These are phyloP conservation scores for Loriculus beryllinus DNA, from an alignment of 2,797 vertebrate genomes.

Conservation along the genomic window DNA sequence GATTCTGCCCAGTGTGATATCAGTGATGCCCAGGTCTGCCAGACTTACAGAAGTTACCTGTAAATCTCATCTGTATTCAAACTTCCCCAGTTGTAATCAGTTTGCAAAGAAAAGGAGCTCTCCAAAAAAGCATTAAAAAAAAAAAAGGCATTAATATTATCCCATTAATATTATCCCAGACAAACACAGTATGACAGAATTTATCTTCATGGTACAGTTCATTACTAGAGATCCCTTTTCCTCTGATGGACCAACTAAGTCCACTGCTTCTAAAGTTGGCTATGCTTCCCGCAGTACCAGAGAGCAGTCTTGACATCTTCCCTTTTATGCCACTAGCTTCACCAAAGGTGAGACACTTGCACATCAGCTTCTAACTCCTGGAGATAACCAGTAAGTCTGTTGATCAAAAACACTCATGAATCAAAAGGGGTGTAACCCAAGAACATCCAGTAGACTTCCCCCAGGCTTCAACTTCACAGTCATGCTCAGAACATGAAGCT, in stretches of 20 bases:
- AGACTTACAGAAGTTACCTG: neutral
- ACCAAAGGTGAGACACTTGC: neutral
- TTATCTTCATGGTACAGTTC: rapidly evolving
- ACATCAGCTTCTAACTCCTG: neutral
- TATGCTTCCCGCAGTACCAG: neutral
- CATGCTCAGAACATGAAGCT: rapidly evolving
- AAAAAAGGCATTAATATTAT: neutral
- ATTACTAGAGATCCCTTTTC: neutral
- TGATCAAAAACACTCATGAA: neutral
- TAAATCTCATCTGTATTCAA: neutral
- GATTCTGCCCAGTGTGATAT: neutral
- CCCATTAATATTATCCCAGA: neutral
- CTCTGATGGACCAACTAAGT: neutral
- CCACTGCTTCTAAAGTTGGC: neutral
- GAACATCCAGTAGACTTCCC: neutral
- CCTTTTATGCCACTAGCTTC: neutral
- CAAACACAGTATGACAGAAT: neutral
- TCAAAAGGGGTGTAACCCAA: neutral
- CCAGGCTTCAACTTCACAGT: neutral
- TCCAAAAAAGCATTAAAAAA: too few relatives aligned
- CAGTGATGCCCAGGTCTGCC: neutral
- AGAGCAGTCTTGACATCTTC: neutral
- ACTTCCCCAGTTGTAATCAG: neutral
- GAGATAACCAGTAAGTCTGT: neutral
- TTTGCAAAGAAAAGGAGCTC: neutral